Percentiles rank a stretch among this genome's conserved stretches.
Evolutionary conservation across 1,140 invertebrate genomes (phyloP).

Genomic region (Ptiloglossa arizonensis): DNA sequence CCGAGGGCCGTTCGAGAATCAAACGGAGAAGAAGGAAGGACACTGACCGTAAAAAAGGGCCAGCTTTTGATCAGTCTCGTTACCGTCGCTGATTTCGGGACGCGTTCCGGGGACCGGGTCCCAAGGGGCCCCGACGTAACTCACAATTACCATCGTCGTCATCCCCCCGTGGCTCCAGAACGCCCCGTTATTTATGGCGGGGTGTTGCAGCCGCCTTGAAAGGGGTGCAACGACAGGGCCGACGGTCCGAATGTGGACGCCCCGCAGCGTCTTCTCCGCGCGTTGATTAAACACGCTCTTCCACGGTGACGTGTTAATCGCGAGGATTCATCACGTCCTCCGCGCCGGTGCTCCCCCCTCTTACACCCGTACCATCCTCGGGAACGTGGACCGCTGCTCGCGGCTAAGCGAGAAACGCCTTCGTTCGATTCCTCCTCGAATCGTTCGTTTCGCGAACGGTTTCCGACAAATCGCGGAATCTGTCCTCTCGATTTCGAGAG

Average conservation of each 20-base stretch:
- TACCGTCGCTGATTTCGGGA: slow-evolving; percentile 58
- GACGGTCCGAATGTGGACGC: slow-evolving; percentile 73
- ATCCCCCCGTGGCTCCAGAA: slow-evolving; percentile 67
- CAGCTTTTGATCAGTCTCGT: slow-evolving; percentile 57
- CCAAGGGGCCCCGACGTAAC: slow-evolving; percentile 62
- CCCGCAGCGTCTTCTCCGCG: slow-evolving; percentile 75
- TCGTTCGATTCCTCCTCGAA: not conserved
- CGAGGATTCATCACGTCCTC: slow-evolving; percentile 76
- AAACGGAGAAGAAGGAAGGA: not conserved
- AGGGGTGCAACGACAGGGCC: slow-evolving; percentile 68
- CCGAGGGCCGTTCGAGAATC: slow-evolving; percentile 7
- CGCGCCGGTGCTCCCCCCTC: slow-evolving; percentile 49
- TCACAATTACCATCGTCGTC: slow-evolving; percentile 76
- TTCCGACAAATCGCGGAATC: not conserved
- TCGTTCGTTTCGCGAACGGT: not conserved
- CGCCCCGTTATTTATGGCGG: slow-evolving; percentile 75
- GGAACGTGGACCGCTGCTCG: slow-evolving; percentile 3
- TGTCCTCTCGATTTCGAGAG: too few relatives aligned
- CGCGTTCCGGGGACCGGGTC: slow-evolving; percentile 33
- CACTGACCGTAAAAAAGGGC: slow-evolving; percentile 8
- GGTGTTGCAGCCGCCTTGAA: slow-evolving; percentile 64
- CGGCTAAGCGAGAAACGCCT: not conserved
- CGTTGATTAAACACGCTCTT: slow-evolving; percentile 78
- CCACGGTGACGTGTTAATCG: slow-evolving; percentile 78
- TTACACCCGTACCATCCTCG: slow-evolving; percentile 12